Percentiles rank a stretch among this genome's conserved stretches.
Conservation (phyloP, 2,113 vertebrate species). For the Alligator mississippiensis region DNA sequence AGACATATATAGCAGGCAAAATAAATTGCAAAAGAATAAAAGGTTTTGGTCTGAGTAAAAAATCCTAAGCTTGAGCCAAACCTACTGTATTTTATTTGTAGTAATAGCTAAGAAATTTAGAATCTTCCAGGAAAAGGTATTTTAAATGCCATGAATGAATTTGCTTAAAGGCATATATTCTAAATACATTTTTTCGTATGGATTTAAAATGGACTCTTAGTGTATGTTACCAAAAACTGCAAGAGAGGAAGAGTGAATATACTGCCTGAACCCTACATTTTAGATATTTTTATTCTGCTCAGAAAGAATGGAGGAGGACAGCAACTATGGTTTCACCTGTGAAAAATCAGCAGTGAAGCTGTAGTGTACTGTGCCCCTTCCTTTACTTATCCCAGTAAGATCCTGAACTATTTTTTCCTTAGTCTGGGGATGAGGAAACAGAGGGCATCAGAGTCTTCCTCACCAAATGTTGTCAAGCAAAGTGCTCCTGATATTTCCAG, state of each 20-base stretch:
- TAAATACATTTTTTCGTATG: neutral
- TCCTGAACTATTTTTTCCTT: neutral
- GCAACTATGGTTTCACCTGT: neutral
- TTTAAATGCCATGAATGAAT: rapidly evolving
- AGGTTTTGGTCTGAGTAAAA: neutral
- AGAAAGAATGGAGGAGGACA: neutral
- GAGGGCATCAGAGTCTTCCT: neutral
- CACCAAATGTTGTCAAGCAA: neutral
- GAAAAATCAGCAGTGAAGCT: too few species aligned
- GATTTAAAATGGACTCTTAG: neutral
- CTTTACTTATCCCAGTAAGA: neutral
- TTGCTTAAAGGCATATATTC: neutral
- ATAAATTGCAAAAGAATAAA: too few species aligned
- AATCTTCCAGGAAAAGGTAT: neutral
- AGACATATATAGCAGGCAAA: neutral
- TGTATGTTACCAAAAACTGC: neutral
- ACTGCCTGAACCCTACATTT: neutral
- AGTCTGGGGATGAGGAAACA: neutral
- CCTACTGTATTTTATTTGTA: neutral
- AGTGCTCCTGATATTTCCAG: neutral
- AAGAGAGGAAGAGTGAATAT: neutral
- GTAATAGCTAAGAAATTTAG: neutral
- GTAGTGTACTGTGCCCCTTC: neutral
- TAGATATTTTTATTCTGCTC: neutral
- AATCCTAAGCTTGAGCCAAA: neutral